Conservation (phyloP, 2,113 vertebrate genomes). For the Egretta garzetta region DNA sequence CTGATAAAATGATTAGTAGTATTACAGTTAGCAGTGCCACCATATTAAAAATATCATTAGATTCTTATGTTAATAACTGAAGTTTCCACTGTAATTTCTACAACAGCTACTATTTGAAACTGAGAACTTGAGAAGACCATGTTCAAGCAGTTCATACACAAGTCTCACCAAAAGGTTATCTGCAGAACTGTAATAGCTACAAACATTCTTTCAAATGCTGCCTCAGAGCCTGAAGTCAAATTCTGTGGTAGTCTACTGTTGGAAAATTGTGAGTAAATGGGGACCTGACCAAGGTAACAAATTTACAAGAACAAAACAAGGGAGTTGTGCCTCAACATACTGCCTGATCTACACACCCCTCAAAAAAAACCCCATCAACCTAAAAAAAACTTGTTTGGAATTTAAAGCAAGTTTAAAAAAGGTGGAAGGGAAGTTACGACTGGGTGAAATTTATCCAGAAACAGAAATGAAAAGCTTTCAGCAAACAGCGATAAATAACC, state of each 20-base stretch:
- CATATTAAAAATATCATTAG: background rate
- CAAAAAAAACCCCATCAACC: background rate
- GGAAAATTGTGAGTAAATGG: background rate
- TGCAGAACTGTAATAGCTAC: background rate
- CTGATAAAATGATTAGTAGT: background rate
- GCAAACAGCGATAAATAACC: conserved; percentile 18
- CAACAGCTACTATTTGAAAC: background rate
- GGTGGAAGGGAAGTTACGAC: background rate
- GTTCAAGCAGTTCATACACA: background rate
- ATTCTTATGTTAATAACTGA: background rate
- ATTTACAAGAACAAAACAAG: background rate
- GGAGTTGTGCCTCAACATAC: background rate
- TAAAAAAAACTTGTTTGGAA: background rate
- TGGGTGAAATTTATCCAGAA: conserved; percentile 18
- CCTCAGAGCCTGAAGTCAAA: background rate
- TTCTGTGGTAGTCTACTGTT: background rate
- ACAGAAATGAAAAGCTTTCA: conserved; percentile 43
- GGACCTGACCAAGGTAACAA: background rate
- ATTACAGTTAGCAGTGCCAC: background rate
- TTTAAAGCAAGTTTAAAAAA: background rate
- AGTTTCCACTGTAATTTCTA: background rate
- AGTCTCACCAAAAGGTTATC: background rate
- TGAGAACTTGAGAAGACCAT: background rate
- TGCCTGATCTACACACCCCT: background rate
- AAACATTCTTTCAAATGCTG: background rate